phyloP scores from a whole-genome alignment of 53 echinoderm and acorn worm genomes.

The Echinarachnius parma region DNA sequence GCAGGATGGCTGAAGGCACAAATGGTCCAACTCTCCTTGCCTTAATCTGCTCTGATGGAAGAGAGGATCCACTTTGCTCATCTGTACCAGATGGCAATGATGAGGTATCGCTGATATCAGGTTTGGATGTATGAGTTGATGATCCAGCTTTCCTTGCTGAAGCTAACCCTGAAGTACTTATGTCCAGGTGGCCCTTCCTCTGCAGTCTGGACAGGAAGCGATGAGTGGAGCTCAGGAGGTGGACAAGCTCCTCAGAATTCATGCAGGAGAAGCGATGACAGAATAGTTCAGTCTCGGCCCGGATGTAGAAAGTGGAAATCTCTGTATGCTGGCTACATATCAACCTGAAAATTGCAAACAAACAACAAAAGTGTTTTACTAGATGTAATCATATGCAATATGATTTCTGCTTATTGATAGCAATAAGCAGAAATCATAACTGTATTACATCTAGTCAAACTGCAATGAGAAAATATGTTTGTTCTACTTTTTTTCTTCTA shows the following conservation, averaged over 20 bases:
- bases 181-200: no score
- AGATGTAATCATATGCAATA: no score
- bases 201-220: constrained; percentile 55
- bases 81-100: no score
- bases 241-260: constrained; percentile 65
- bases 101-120: no score
- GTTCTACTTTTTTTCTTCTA: no score
- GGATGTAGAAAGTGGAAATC: constrained; percentile 61
- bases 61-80: not conserved
- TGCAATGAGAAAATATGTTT: no score
- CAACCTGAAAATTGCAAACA: constrained; percentile 46
- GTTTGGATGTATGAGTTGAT: no score
- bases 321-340: constrained; percentile 70
- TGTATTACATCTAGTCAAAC: no score
- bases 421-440: no score
- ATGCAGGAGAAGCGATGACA: constrained; percentile 76
- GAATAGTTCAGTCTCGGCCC: constrained; percentile 83
- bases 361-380: not conserved
- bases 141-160: no score
- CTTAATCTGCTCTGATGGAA: not conserved
- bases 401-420: no score
- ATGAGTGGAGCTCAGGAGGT: constrained; percentile 69
- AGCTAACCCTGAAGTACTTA: no score
- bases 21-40: not conserved
- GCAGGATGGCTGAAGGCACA: not conserved